These are phyloP conservation scores for Menidia beryllina DNA, from an alignment of 2,113 vertebrate genomes.

Conservation along the genomic window DNA sequence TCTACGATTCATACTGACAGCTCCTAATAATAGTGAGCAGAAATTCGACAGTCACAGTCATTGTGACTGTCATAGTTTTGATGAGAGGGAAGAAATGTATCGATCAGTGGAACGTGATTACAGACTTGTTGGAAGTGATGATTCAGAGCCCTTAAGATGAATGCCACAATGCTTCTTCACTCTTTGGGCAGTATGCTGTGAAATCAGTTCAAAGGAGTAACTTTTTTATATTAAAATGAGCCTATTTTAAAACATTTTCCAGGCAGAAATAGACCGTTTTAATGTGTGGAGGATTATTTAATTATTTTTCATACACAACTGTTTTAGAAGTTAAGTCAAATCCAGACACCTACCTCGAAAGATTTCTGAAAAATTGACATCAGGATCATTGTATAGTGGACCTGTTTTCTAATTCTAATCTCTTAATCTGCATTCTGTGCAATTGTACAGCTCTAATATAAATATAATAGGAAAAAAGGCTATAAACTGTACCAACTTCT, in stretches of 20 bases:
- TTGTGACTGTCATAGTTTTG: slow-evolving; percentile 47
- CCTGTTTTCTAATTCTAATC: too few relatives aligned
- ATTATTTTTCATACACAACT: neutral
- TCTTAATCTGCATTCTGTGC: too few relatives aligned
- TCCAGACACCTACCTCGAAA: too few relatives aligned
- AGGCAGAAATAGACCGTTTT: slow-evolving; percentile 16
- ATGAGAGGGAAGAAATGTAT: slow-evolving; percentile 41
- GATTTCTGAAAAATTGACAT: too few relatives aligned
- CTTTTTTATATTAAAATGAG: slow-evolving; percentile 25
- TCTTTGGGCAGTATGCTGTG: neutral
- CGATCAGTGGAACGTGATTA: slow-evolving; percentile 56
- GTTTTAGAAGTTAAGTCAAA: too few relatives aligned
- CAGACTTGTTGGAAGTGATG: slow-evolving; percentile 43
- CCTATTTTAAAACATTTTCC: slow-evolving; percentile 1
- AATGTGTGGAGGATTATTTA: neutral
- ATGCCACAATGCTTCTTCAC: neutral
- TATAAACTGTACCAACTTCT: too few relatives aligned
- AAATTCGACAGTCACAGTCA: slow-evolving; percentile 23
- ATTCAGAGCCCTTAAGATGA: slow-evolving; percentile 28
- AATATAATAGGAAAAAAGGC: too few relatives aligned
- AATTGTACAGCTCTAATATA: too few relatives aligned
- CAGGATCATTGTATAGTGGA: too few relatives aligned
- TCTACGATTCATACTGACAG: slow-evolving; percentile 25
- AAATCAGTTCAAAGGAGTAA: slow-evolving; percentile 14
- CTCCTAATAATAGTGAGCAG: slow-evolving; percentile 19